phyloP scores from a whole-genome alignment of 1,140 invertebrate genomes.

The Trachelipus rathkii region DNA sequence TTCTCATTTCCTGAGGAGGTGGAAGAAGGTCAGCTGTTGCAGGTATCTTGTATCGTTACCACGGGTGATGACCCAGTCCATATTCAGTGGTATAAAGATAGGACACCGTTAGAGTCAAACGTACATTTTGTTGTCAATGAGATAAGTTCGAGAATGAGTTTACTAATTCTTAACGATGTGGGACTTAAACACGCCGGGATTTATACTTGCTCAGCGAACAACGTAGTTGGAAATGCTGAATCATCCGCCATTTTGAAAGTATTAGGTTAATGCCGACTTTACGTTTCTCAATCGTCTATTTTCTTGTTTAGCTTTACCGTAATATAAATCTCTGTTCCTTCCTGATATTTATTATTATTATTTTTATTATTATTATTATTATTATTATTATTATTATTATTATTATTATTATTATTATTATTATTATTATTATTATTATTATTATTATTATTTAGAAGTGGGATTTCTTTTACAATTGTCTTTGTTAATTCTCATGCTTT shows the following conservation, averaged over 20 bases:
- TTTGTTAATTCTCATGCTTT: not conserved
- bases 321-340: no score
- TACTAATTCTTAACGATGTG: conserved; percentile 41
- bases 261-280: conserved; percentile 36
- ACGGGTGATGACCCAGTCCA: conserved; percentile 37
- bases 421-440: no score
- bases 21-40: conserved; percentile 71
- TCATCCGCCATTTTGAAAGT: conserved; percentile 48
- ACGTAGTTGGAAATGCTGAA: conserved; percentile 47
- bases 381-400: no score
- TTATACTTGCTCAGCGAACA: conserved; percentile 49
- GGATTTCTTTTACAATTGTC: no score
- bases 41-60: conserved; percentile 54
- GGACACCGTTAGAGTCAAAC: conserved; percentile 13
- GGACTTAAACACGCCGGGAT: conserved; percentile 46
- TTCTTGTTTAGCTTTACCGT: no score
- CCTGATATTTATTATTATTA: no score
- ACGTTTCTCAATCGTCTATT: not conserved
- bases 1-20: conserved; percentile 72
- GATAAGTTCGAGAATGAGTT: conserved; percentile 34
- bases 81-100: conserved; percentile 43
- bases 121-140: conserved; percentile 34
- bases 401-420: no score
- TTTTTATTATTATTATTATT: no score
- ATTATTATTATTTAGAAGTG: no score